A percentile compares a stretch with the other conserved stretches of the same genome.
These are phyloP conservation scores for Lasioglossum calceatum DNA, from an alignment of 2,888 invertebrate genomes.

Conservation along the genomic window DNA sequence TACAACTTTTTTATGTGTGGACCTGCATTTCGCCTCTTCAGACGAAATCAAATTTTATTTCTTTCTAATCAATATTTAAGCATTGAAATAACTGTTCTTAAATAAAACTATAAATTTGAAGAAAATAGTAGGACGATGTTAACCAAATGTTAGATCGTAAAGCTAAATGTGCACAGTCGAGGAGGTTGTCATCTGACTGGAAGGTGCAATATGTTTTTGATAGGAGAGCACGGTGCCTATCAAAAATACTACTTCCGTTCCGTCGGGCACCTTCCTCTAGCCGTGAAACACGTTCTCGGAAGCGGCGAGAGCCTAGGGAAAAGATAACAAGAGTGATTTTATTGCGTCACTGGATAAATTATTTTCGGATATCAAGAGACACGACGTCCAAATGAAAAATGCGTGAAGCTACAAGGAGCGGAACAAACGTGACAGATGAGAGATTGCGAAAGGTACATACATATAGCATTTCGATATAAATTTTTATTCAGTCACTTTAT, in stretches of 20 bases:
- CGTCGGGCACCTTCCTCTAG: slow-evolving; percentile 16
- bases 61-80: too few relatives aligned
- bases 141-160: not conserved
- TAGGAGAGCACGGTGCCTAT: slow-evolving; percentile 43
- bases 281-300: slow-evolving; percentile 27
- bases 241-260: slow-evolving; percentile 58
- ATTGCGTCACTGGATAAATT: slow-evolving; percentile 60
- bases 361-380: slow-evolving; percentile 25
- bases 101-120: too few relatives aligned
- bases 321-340: slow-evolving; percentile 52
- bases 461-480: not conserved
- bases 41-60: too few relatives aligned
- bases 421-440: not conserved
- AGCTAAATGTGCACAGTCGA: slow-evolving; percentile 20
- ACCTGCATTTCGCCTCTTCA: too few relatives aligned
- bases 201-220: slow-evolving; percentile 46
- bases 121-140: too few relatives aligned
- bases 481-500: not conserved
- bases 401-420: not conserved
- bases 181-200: slow-evolving; percentile 29
- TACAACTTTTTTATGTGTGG: too few relatives aligned
- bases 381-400: slow-evolving; percentile 7
- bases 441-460: not conserved
- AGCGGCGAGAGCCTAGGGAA: slow-evolving; percentile 15
- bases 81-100: too few relatives aligned